phyloP scores from a whole-genome alignment of 2,797 vertebrate genomes.

The Pipistrellus kuhlii region DNA sequence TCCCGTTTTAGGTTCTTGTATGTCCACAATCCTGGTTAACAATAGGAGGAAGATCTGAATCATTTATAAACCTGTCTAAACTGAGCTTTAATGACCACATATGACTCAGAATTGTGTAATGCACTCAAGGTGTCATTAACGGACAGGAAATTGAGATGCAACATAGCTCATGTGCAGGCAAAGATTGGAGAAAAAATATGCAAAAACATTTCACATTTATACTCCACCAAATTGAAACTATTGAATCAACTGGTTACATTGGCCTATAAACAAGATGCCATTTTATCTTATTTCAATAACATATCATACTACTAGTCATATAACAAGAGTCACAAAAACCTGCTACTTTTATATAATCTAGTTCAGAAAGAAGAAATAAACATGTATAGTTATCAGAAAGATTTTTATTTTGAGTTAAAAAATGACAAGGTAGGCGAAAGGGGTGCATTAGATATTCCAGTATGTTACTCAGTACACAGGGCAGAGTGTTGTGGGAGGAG shows the following conservation, averaged over 20 bases:
- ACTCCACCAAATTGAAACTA: neutral
- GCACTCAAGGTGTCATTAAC: neutral
- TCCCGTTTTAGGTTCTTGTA: neutral
- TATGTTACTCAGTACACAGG: neutral
- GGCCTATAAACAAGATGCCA: neutral
- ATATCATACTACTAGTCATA: neutral
- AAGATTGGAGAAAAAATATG: neutral
- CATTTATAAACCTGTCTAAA: conserved; percentile 1
- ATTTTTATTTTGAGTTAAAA: conserved; percentile 6
- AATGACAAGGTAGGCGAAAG: neutral
- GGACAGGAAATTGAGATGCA: neutral
- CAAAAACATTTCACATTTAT: neutral
- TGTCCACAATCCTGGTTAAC: neutral
- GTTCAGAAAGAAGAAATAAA: conserved; percentile 2
- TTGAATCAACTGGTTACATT: neutral
- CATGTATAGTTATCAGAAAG: neutral
- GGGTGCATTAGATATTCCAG: neutral
- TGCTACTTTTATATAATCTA: neutral
- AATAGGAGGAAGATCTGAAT: neutral
- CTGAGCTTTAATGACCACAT: neutral
- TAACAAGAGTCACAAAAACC: neutral
- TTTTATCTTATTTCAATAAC: neutral
- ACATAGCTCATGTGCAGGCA: neutral
- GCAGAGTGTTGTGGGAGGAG: neutral
- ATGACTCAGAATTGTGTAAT: neutral